These are phyloP conservation scores for Heptranchias perlo DNA, from an alignment of 2,113 vertebrate genomes.

Conservation along the genomic window DNA sequence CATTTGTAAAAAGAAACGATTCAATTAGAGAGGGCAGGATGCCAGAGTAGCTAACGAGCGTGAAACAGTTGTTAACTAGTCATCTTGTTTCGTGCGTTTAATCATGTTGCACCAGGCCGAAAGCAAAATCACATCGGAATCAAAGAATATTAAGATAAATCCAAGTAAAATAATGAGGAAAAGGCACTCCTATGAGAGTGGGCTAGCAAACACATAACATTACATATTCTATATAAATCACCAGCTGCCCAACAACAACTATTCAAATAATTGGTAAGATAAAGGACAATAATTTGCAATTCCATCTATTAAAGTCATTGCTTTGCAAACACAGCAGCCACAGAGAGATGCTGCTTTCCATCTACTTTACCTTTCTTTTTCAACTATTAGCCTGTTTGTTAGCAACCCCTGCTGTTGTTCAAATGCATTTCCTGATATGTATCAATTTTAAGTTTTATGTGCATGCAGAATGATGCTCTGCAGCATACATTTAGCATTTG, in stretches of 20 bases:
- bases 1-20: background rate
- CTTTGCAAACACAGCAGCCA: background rate
- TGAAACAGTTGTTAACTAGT: background rate
- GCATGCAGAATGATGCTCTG: background rate
- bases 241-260: background rate
- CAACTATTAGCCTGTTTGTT: background rate
- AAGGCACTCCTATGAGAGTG: no score
- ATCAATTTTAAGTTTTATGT: background rate
- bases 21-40: background rate
- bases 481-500: background rate
- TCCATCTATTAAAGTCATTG: background rate
- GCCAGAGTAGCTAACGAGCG: background rate
- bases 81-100: background rate
- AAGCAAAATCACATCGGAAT: background rate
- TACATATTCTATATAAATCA: background rate
- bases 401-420: background rate
- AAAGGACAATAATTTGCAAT: background rate
- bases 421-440: background rate
- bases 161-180: background rate
- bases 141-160: background rate
- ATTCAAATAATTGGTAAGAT: background rate
- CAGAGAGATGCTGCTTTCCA: background rate
- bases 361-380: background rate
- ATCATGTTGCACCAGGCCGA: background rate
- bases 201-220: background rate